Conservation (phyloP, 2,113 vertebrate species). For the Ceyx melanurus region DNA sequence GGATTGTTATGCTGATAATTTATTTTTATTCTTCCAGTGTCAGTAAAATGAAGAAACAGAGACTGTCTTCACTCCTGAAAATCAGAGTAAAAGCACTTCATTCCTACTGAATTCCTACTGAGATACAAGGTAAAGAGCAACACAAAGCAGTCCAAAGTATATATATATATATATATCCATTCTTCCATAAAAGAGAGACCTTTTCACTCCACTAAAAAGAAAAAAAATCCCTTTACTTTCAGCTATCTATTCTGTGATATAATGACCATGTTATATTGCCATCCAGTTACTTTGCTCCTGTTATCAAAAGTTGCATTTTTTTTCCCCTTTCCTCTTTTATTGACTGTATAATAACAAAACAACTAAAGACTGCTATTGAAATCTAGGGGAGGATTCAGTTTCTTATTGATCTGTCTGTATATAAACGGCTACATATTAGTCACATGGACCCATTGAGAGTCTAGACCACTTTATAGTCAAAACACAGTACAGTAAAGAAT, state of each 20-base stretch:
- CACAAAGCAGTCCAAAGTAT: neutral
- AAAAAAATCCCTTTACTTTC: neutral
- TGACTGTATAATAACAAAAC: neutral
- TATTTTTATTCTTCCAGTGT: neutral
- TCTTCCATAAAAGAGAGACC: neutral
- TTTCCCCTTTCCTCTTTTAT: fast-evolving
- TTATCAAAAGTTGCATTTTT: neutral
- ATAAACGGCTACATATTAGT: neutral
- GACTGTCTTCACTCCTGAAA: neutral
- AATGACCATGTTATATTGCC: neutral
- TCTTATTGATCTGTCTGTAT: neutral
- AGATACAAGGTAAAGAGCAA: neutral
- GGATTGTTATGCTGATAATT: neutral
- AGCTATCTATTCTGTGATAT: neutral
- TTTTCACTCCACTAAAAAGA: neutral
- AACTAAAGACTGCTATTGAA: neutral
- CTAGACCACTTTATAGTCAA: neutral
- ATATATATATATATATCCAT: neutral
- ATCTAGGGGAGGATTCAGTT: neutral
- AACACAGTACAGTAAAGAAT: neutral
- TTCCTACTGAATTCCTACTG: neutral
- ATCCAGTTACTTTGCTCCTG: neutral
- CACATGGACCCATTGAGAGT: neutral
- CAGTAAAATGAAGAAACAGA: neutral
- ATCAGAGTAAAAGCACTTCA: neutral